Evolutionary conservation across 2,888 invertebrate genomes (phyloP).

Genomic region (Spatulosminthurus flaviceps): DNA sequence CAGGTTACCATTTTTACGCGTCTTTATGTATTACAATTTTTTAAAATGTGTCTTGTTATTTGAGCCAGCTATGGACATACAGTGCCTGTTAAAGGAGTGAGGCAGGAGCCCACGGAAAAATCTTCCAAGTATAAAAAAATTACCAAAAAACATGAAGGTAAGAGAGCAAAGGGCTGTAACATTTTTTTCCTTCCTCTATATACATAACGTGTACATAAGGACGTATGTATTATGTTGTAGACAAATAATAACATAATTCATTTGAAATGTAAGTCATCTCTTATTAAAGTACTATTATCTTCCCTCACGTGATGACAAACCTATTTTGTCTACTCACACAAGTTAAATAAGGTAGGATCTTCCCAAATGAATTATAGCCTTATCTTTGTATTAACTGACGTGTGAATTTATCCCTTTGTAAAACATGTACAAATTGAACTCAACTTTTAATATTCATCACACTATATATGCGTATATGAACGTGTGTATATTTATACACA

Average conservation of each 20-base stretch:
- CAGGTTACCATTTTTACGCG: too few relatives aligned
- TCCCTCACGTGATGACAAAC: background rate
- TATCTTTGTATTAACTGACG: background rate
- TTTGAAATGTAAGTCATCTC: slow-evolving; percentile 7
- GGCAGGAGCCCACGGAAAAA: background rate
- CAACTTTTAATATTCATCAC: too few relatives aligned
- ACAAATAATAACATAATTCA: slow-evolving; percentile 18
- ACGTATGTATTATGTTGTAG: too few relatives aligned
- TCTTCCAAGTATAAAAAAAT: background rate
- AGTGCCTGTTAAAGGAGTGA: too few relatives aligned
- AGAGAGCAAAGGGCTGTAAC: slow-evolving; percentile 11
- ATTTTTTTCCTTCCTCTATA: background rate
- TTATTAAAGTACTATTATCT: background rate
- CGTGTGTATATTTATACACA: too few relatives aligned
- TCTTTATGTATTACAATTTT: too few relatives aligned
- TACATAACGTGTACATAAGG: too few relatives aligned
- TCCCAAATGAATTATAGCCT: slow-evolving; percentile 2
- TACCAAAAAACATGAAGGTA: background rate
- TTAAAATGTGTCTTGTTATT: background rate
- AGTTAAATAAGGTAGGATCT: slow-evolving; percentile 7
- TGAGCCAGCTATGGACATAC: background rate
- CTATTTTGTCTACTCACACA: background rate
- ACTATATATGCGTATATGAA: too few relatives aligned
- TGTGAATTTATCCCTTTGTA: background rate
- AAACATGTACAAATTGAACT: background rate